Conservation (phyloP, 1,140 invertebrate species). For the Venturia canescens region DNA sequence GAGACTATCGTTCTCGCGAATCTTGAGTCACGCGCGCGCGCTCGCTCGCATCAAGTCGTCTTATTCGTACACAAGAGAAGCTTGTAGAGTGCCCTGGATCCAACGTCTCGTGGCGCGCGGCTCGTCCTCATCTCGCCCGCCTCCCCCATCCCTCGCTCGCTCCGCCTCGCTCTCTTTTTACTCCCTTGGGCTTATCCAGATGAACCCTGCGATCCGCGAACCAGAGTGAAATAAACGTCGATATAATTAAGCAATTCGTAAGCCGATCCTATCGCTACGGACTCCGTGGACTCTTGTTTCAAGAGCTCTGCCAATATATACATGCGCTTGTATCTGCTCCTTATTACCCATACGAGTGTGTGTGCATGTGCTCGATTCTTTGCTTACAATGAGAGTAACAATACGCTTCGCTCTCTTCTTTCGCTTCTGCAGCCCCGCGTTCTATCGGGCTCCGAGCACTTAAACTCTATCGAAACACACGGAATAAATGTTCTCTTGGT, state of each 20-base stretch:
- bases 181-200: constrained; percentile 47
- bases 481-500: too few species aligned
- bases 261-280: constrained; percentile 47
- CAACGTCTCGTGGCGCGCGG: constrained; percentile 18
- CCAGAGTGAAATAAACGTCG: constrained; percentile 36
- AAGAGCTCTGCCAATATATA: not conserved
- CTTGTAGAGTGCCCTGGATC: not conserved
- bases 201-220: constrained; percentile 30
- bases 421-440: too few species aligned
- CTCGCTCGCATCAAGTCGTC: constrained; percentile 31
- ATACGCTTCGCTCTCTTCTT: not conserved
- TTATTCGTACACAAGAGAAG: not conserved
- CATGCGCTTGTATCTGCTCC: not conserved
- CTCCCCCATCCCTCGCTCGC: too few species aligned
- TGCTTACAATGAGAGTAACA: not conserved
- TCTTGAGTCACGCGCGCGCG: constrained; percentile 40
- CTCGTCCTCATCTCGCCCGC: not conserved
- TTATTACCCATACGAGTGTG: not conserved
- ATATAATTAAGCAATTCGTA: constrained; percentile 54
- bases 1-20: constrained; percentile 29
- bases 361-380: not conserved
- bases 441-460: too few species aligned
- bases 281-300: constrained; percentile 1
- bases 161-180: not conserved
- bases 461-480: too few species aligned